Conservation (phyloP, 2,797 vertebrate species). For the Lateolabrax maculatus region DNA sequence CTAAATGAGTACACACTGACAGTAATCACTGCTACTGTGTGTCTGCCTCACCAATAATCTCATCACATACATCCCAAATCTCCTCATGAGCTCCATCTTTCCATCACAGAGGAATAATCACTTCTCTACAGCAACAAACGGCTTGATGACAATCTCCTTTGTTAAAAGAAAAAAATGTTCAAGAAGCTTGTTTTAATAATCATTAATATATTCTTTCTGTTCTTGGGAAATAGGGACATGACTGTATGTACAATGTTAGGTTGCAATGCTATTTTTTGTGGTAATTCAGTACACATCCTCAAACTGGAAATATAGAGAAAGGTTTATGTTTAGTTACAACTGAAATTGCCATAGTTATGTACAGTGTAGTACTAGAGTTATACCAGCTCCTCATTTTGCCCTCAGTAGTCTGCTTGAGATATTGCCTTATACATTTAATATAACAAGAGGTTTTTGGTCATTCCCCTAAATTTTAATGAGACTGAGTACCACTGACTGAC, state of each 20-base stretch:
- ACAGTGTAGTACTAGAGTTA: constrained; percentile 23
- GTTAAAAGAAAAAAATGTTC: not conserved
- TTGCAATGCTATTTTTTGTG: not conserved
- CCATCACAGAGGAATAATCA: constrained; percentile 13
- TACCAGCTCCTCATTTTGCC: constrained; percentile 15
- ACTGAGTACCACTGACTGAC: constrained; percentile 3
- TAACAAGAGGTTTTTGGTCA: not conserved
- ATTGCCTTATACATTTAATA: not conserved
- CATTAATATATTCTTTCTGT: not conserved
- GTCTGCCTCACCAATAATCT: constrained; percentile 56
- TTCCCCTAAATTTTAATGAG: not conserved
- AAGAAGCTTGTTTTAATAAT: constrained; percentile 5
- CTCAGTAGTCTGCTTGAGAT: constrained; percentile 30
- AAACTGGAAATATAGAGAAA: not conserved
- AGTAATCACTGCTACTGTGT: constrained; percentile 61
- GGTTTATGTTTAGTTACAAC: not conserved
- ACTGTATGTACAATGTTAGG: not conserved
- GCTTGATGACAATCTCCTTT: constrained; percentile 16
- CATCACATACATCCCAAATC: constrained; percentile 32
- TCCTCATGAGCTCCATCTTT: constrained; percentile 19
- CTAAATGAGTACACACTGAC: constrained; percentile 50
- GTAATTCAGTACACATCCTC: not conserved
- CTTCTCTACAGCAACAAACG: not conserved
- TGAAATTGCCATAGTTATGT: constrained; percentile 14
- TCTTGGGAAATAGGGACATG: not conserved